Percentiles rank a stretch among this genome's conserved stretches.
phyloP scores from a whole-genome alignment of 2,888 invertebrate species.

The Drosophila affinis region DNA sequence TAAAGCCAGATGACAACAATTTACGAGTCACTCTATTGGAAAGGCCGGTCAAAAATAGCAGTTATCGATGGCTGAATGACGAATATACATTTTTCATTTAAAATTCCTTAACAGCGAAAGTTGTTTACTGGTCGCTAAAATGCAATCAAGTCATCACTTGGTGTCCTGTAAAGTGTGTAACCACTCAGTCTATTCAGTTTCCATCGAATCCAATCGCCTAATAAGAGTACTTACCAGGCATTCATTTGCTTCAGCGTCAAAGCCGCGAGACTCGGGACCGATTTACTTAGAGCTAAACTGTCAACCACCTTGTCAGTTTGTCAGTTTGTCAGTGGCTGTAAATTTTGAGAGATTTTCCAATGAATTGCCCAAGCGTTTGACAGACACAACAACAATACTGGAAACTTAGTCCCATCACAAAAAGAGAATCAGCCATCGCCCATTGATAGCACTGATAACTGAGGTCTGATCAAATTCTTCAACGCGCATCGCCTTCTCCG shows the following conservation, averaged over 20 bases:
- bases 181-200: neutral
- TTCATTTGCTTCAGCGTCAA: neutral
- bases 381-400: conserved; percentile 37
- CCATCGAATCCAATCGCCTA: neutral
- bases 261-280: neutral
- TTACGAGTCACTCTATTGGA: conserved; percentile 48
- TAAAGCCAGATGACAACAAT: conserved; percentile 50
- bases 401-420: neutral
- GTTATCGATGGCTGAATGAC: conserved; percentile 5
- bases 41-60: conserved; percentile 15
- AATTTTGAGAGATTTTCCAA: conserved; percentile 61
- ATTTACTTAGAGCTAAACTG: conserved; percentile 11
- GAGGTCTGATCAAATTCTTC: conserved; percentile 46
- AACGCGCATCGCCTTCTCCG: conserved; percentile 2
- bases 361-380: conserved; percentile 44
- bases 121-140: too few species aligned
- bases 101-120: neutral
- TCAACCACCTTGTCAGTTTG: conserved; percentile 25
- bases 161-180: neutral
- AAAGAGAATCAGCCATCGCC: conserved; percentile 16
- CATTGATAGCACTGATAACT: conserved; percentile 56
- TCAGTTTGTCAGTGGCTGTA: conserved; percentile 41
- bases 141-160: neutral
- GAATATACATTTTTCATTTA: conserved; percentile 10
- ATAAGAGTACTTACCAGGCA: neutral